These are phyloP conservation scores for Batillaria attramentaria DNA, from an alignment of 1,140 invertebrate genomes.

Conservation along the genomic window DNA sequence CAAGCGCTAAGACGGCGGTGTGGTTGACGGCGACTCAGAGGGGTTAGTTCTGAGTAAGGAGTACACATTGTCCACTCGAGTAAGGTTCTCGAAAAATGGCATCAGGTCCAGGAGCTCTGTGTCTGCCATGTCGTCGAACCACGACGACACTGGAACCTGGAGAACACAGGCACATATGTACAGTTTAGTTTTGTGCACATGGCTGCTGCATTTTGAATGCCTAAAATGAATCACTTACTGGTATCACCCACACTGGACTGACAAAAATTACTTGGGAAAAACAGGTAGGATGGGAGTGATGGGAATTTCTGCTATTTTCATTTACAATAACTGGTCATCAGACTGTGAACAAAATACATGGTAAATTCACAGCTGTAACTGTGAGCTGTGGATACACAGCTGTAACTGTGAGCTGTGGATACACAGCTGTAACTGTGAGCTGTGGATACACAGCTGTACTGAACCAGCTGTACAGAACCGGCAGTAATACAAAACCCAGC, in stretches of 20 bases:
- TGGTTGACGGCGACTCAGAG: conserved; percentile 53
- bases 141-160: conserved; percentile 95
- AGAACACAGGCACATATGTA: conserved; percentile 43
- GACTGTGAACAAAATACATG: neutral
- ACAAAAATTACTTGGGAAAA: too few relatives aligned
- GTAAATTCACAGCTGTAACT: neutral
- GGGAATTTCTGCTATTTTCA: too few relatives aligned
- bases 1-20: conserved; percentile 42
- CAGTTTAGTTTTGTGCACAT: conserved; percentile 1
- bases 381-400: too few relatives aligned
- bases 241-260: neutral
- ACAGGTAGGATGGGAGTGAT: too few relatives aligned
- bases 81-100: conserved; percentile 93
- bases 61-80: conserved; percentile 69
- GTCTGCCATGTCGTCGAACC: conserved; percentile 95
- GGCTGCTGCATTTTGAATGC: neutral
- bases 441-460: too few relatives aligned
- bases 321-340: too few relatives aligned
- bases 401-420: too few relatives aligned
- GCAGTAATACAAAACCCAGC: too few relatives aligned
- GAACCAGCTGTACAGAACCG: too few relatives aligned
- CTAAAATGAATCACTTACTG: neutral
- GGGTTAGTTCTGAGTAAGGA: conserved; percentile 58
- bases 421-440: too few relatives aligned
- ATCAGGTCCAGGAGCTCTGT: conserved; percentile 92